Evolutionary conservation across 2,797 vertebrate genomes (phyloP).

Genomic region (Percopsis omiscomaycus): DNA sequence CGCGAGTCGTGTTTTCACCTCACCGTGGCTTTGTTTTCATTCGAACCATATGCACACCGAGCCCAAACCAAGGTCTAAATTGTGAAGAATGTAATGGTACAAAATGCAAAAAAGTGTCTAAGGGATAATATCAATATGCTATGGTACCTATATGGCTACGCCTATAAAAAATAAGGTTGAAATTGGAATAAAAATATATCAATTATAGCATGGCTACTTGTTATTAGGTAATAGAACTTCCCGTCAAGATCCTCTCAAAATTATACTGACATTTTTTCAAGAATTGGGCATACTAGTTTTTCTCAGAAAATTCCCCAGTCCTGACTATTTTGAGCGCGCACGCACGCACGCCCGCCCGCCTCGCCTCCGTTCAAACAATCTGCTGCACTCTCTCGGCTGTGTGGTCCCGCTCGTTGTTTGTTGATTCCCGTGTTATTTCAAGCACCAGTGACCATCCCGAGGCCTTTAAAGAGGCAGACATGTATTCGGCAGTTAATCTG

Average conservation of each 20-base stretch:
- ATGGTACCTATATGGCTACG: no score
- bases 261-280: no score
- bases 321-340: no score
- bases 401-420: constrained; percentile 63
- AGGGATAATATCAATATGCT: no score
- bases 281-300: no score
- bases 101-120: constrained; percentile 11
- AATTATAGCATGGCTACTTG: no score
- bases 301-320: no score
- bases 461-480: constrained; percentile 61
- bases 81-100: constrained; percentile 6
- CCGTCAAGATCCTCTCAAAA: no score
- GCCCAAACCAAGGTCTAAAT: constrained; percentile 28
- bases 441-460: constrained; percentile 63
- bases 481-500: constrained; percentile 77
- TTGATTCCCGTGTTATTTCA: constrained; percentile 80
- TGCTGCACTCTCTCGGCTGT: constrained; percentile 40
- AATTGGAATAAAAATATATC: no score
- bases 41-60: constrained; percentile 37
- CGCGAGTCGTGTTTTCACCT: constrained; percentile 55
- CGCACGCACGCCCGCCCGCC: no score
- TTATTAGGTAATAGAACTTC: no score
- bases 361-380: not conserved
- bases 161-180: no score
- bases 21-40: constrained; percentile 47